A percentile compares a stretch with the other conserved stretches of the same genome.
phyloP scores from a whole-genome alignment of 2,113 vertebrate genomes.

The Tachycineta bicolor region DNA sequence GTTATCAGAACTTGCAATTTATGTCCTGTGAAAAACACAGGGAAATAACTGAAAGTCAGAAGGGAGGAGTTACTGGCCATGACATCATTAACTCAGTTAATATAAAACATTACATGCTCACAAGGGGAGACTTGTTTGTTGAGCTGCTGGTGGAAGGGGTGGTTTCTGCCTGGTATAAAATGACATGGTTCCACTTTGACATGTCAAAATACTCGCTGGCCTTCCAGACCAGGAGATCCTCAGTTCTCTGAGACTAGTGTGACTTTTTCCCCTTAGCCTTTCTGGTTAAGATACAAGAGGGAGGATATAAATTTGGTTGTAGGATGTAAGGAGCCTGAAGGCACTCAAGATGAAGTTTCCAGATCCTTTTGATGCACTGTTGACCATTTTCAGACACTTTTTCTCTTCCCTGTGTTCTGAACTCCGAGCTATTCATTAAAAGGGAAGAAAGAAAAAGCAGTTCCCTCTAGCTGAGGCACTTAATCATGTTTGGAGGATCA shows the following conservation, averaged over 20 bases:
- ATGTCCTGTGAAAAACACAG: background rate
- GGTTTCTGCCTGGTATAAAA: background rate
- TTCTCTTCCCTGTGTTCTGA: background rate
- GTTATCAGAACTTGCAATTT: background rate
- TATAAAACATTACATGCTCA: background rate
- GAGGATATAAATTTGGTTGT: background rate
- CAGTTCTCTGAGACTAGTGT: background rate
- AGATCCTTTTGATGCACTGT: background rate
- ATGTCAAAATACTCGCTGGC: background rate
- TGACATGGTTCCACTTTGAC: background rate
- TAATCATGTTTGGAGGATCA: background rate
- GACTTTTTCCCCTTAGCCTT: background rate
- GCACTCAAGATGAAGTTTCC: background rate
- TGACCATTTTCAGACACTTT: background rate
- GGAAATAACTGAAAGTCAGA: background rate
- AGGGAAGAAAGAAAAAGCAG: background rate
- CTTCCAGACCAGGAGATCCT: background rate
- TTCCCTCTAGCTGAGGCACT: slow-evolving; percentile 6
- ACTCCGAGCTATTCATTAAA: background rate
- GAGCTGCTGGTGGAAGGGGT: background rate
- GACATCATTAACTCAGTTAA: background rate
- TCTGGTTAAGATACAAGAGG: background rate
- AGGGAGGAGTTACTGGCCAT: slow-evolving; percentile 32
- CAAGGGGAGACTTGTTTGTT: background rate
- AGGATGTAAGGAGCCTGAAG: background rate